A percentile compares a stretch with the other conserved stretches of the same genome.
Evolutionary conservation across 2,888 invertebrate species (phyloP).

Genomic region (Aelia acuminata): DNA sequence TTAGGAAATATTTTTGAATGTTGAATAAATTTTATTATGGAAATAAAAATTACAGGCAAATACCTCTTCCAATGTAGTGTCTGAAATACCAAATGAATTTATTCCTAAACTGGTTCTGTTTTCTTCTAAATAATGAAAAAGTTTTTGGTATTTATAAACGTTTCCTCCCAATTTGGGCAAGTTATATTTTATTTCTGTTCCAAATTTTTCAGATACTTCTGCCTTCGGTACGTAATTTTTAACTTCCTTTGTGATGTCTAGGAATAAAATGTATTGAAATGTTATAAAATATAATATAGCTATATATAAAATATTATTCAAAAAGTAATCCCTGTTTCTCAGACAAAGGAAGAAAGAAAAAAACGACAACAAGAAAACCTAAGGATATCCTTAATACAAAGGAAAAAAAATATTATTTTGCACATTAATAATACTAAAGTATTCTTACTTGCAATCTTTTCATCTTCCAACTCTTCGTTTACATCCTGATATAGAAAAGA

Average conservation of each 20-base stretch:
- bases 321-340: neutral
- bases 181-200: constrained; percentile 70
- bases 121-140: constrained; percentile 69
- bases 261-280: neutral
- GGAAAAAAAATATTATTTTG: neutral
- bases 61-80: constrained; percentile 75
- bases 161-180: constrained; percentile 66
- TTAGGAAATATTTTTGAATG: too few species aligned
- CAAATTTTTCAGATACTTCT: constrained; percentile 70
- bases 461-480: neutral
- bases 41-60: neutral
- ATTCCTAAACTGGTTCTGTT: constrained; percentile 69
- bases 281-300: too few species aligned
- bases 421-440: neutral
- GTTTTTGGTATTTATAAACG: constrained; percentile 66
- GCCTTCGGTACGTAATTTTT: constrained; percentile 69
- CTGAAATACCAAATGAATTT: constrained; percentile 73
- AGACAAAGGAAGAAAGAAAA: neutral
- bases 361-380: neutral
- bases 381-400: neutral
- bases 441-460: neutral
- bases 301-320: too few species aligned
- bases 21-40: too few species aligned
- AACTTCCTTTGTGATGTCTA: constrained; percentile 67
- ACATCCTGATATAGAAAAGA: neutral